These are phyloP conservation scores for Gonatopus flavifemur DNA, from an alignment of 1,140 invertebrate genomes.

Conservation along the genomic window DNA sequence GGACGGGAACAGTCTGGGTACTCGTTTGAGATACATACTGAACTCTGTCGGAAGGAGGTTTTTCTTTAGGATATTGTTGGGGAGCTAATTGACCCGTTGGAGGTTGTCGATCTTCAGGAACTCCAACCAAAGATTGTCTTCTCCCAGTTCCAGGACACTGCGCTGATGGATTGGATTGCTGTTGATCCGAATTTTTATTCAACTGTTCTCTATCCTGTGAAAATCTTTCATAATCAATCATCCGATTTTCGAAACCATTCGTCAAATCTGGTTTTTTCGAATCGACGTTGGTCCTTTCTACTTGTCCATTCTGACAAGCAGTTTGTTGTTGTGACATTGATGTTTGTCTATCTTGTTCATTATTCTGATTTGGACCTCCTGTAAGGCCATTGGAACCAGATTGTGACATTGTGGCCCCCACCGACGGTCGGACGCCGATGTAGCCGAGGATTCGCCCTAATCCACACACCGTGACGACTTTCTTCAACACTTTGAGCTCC, in stretches of 20 bases:
- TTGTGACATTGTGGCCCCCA: constrained; percentile 52
- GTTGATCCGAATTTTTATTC: constrained; percentile 9
- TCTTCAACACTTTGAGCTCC: constrained; percentile 21
- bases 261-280: constrained; percentile 42
- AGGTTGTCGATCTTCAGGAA: constrained; percentile 44
- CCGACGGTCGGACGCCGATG: constrained; percentile 56
- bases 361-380: constrained; percentile 31
- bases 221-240: constrained; percentile 39
- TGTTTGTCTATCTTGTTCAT: constrained; percentile 25
- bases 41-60: constrained; percentile 34
- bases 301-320: constrained; percentile 40
- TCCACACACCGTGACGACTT: constrained; percentile 55
- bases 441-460: constrained; percentile 56
- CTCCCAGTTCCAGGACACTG: constrained; percentile 28
- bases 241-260: constrained; percentile 52
- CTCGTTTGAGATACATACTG: constrained; percentile 46
- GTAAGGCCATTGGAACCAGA: constrained; percentile 41
- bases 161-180: constrained; percentile 8
- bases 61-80: constrained; percentile 43
- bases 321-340: constrained; percentile 32
- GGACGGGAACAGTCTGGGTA: constrained; percentile 49
- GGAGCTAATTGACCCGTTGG: constrained; percentile 39
- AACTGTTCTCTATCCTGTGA: constrained; percentile 24
- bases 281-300: constrained; percentile 27
- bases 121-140: constrained; percentile 34